Conservation (phyloP, 2,888 invertebrate genomes). For the Eilema depressum region DNA sequence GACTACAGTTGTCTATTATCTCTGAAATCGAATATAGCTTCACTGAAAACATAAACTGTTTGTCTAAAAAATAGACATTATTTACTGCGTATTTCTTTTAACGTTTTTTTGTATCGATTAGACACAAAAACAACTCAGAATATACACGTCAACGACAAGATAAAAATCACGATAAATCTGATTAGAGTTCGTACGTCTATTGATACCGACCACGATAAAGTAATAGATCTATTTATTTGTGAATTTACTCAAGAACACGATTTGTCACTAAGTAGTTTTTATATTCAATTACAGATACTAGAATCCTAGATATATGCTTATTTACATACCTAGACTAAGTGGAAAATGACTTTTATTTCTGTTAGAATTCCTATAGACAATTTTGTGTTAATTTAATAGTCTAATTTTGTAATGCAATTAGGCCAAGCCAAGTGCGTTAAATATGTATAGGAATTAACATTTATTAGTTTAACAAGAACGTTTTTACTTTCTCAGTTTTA, state of each 20-base stretch:
- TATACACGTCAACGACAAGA: slow-evolving; percentile 16
- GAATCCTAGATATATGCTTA: slow-evolving; percentile 1
- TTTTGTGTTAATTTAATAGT: not conserved
- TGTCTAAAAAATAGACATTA: not conserved
- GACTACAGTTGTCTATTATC: not conserved
- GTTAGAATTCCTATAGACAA: not conserved
- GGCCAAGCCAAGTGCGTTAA: not conserved
- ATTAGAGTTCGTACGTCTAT: slow-evolving; percentile 9
- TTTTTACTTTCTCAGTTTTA: not conserved
- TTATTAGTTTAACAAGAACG: not conserved
- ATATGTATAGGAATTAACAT: not conserved
- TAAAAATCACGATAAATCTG: slow-evolving; percentile 31
- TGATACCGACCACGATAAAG: slow-evolving; percentile 16
- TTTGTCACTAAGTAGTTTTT: not conserved
- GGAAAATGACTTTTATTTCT: not conserved
- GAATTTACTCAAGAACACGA: not conserved
- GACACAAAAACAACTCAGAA: slow-evolving; percentile 7
- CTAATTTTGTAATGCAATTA: not conserved
- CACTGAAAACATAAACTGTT: not conserved
- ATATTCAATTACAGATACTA: not conserved
- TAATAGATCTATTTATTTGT: slow-evolving; percentile 5
- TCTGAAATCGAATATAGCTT: not conserved
- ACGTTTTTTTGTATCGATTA: slow-evolving; percentile 12
- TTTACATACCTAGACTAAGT: not conserved
- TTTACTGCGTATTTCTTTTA: not conserved